phyloP scores from a whole-genome alignment of 1,140 invertebrate genomes.

The Drosophila azteca region DNA sequence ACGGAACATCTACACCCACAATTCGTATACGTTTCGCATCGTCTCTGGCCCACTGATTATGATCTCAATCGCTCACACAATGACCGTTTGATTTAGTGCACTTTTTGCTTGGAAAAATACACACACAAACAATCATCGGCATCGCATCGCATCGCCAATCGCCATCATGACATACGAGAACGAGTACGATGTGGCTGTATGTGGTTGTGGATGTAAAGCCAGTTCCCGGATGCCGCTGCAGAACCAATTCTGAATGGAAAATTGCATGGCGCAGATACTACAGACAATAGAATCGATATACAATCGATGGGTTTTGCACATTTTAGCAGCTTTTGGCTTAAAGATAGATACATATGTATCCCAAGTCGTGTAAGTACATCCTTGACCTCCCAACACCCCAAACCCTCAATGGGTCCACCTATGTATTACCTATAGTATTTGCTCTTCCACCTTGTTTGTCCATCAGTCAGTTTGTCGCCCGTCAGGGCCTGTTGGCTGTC shows the following conservation, averaged over 20 bases:
- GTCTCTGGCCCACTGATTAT: constrained; percentile 57
- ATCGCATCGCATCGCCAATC: too few relatives aligned
- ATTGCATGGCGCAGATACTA: constrained; percentile 16
- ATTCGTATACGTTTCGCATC: neutral
- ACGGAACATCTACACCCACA: constrained; percentile 56
- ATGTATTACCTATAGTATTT: too few relatives aligned
- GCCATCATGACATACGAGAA: neutral
- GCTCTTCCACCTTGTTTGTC: neutral
- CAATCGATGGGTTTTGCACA: constrained; percentile 14
- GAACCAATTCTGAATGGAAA: constrained; percentile 23
- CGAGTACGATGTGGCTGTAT: constrained; percentile 2
- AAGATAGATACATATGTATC: too few relatives aligned
- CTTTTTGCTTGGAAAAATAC: constrained; percentile 53
- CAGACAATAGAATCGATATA: neutral
- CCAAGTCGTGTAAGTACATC: too few relatives aligned
- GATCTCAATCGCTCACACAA: constrained; percentile 63
- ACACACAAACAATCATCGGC: constrained; percentile 40
- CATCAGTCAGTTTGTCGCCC: constrained; percentile 20
- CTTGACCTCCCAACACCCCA: too few relatives aligned
- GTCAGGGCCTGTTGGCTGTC: constrained; percentile 29
- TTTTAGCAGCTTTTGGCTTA: neutral
- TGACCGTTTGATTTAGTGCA: constrained; percentile 72
- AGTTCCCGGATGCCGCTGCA: constrained; percentile 18
- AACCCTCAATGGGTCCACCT: too few relatives aligned
- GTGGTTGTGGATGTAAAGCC: constrained; percentile 9